These are phyloP conservation scores for Mohoua ochrocephala DNA, from an alignment of 2,113 vertebrate species.

Conservation along the genomic window DNA sequence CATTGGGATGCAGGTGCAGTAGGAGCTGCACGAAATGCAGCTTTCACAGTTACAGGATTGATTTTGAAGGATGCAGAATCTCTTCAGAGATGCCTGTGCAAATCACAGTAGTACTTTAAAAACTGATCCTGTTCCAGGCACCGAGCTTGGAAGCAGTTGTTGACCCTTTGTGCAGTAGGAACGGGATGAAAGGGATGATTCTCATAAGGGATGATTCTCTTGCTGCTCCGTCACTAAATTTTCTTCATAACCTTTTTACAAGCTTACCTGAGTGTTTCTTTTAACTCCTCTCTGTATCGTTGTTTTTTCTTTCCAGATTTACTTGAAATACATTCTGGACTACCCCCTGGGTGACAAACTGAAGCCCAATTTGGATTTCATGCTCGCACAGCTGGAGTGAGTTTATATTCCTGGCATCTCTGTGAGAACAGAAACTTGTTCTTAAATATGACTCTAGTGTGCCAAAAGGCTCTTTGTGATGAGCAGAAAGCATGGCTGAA, in stretches of 20 bases:
- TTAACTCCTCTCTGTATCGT: background rate
- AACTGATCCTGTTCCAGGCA: background rate
- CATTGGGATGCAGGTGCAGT: background rate
- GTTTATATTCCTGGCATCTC: background rate
- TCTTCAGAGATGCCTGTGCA: background rate
- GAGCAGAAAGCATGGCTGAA: background rate
- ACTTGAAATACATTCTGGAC: slow-evolving; percentile 93
- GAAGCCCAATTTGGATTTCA: slow-evolving; percentile 84
- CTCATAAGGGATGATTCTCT: background rate
- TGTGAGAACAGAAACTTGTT: background rate
- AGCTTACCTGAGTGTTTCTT: background rate
- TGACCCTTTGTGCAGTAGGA: background rate
- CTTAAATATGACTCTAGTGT: background rate
- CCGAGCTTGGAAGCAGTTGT: background rate
- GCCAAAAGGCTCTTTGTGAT: background rate
- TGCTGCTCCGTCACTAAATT: background rate
- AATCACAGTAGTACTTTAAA: background rate
- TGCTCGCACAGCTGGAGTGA: slow-evolving; percentile 88
- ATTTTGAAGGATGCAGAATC: background rate
- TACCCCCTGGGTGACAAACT: slow-evolving; percentile 91
- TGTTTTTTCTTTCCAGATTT: slow-evolving; percentile 79
- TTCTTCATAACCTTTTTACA: background rate
- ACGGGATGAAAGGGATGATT: background rate
- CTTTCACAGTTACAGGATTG: background rate
- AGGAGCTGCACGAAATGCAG: background rate